A percentile compares a stretch with the other conserved stretches of the same genome.
These are phyloP conservation scores for Oreochromis mossambicus DNA, from an alignment of 2,797 vertebrate species.

Conservation along the genomic window DNA sequence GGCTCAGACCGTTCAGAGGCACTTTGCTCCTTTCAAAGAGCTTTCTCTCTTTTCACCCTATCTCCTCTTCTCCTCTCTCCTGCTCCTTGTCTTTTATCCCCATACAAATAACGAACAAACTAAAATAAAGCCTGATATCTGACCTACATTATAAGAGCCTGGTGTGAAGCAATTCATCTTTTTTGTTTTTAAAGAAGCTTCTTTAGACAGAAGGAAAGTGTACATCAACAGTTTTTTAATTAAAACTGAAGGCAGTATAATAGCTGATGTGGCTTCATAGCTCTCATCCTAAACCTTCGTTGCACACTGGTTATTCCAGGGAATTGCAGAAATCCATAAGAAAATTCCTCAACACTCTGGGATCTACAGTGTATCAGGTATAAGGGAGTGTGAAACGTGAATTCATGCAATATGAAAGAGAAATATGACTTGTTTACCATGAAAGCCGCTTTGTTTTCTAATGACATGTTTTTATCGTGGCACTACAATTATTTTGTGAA, in stretches of 20 bases:
- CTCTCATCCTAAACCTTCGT: not conserved
- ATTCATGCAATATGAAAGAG: not conserved
- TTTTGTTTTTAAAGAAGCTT: conserved; percentile 43
- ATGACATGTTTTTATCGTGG: not conserved
- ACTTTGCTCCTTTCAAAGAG: conserved; percentile 25
- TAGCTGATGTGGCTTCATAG: conserved; percentile 9
- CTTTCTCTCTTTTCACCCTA: not conserved
- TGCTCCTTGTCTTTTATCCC: not conserved
- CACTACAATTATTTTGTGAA: not conserved
- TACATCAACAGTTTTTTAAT: conserved; percentile 24
- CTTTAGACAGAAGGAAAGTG: conserved; percentile 47
- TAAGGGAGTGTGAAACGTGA: not conserved
- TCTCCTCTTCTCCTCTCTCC: not conserved
- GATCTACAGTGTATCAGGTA: not conserved
- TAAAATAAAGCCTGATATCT: conserved; percentile 62
- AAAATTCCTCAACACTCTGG: not conserved
- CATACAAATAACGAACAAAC: conserved; percentile 46
- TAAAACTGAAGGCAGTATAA: conserved; percentile 30
- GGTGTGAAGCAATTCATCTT: conserved; percentile 55
- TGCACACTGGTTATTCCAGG: not conserved
- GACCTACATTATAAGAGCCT: conserved; percentile 43
- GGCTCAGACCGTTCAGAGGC: conserved; percentile 28
- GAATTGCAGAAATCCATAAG: not conserved
- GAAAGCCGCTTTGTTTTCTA: not conserved
- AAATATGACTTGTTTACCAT: not conserved